phyloP scores from a whole-genome alignment of 2,888 invertebrate genomes.

The Clitarchus hookeri region DNA sequence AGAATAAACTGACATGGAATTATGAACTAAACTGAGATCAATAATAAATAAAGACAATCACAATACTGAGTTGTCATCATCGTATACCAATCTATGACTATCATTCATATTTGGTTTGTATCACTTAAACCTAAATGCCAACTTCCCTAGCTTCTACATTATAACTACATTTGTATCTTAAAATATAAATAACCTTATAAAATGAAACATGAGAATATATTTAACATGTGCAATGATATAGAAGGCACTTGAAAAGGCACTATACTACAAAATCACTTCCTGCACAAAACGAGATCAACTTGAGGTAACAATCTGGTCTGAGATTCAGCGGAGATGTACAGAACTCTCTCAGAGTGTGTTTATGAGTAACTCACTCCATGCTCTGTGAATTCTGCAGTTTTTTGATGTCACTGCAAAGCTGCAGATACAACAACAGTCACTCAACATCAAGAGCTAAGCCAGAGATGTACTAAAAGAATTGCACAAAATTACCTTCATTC shows the following conservation, averaged over 20 bases:
- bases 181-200: not conserved
- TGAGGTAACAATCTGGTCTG: conserved; percentile 26
- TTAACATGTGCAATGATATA: not conserved
- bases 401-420: too few species aligned
- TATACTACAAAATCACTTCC: not conserved
- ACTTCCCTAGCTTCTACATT: not conserved
- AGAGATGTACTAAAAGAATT: too few species aligned
- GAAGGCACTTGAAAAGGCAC: conserved; percentile 24
- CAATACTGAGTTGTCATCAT: not conserved
- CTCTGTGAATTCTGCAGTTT: not conserved
- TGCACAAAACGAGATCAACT: conserved; percentile 25
- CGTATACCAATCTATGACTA: not conserved
- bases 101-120: conserved; percentile 1
- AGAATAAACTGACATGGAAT: not conserved
- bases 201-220: not conserved
- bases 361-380: not conserved
- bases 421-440: not conserved
- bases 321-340: not conserved
- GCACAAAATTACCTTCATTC: too few species aligned
- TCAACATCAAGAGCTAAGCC: not conserved
- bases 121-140: not conserved
- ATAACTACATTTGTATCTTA: not conserved
- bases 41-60: not conserved
- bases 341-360: too few species aligned
- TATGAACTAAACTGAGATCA: not conserved